These are phyloP conservation scores for Marisa cornuarietis DNA, from an alignment of 1,140 invertebrate genomes.

Conservation along the genomic window DNA sequence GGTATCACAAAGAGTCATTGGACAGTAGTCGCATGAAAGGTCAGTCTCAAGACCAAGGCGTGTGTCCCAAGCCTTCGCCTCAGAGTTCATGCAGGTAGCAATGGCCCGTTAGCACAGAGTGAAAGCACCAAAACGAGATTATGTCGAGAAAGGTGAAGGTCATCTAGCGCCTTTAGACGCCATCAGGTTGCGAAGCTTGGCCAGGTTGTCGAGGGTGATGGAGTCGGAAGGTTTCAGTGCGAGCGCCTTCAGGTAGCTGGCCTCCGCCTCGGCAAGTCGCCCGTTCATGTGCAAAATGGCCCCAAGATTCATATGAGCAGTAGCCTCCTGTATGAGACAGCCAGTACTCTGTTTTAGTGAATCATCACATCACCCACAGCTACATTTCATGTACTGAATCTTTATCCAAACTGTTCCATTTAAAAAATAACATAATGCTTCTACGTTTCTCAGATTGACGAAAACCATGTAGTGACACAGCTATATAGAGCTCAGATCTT, in stretches of 20 bases:
- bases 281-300: slow-evolving; percentile 92
- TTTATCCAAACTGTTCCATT: neutral
- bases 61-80: neutral
- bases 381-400: neutral
- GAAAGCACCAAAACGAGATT: neutral
- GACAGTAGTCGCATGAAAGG: neutral
- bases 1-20: neutral
- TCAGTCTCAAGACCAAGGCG: neutral
- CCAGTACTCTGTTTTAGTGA: too few relatives aligned
- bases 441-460: neutral
- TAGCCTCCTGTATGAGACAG: slow-evolving; percentile 75
- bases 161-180: neutral
- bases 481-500: too few relatives aligned
- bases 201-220: slow-evolving; percentile 87
- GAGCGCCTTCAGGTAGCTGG: slow-evolving; percentile 83
- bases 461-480: too few relatives aligned
- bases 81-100: neutral
- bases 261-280: slow-evolving; percentile 85
- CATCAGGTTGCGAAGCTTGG: slow-evolving; percentile 75
- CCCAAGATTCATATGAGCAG: slow-evolving; percentile 91
- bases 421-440: neutral
- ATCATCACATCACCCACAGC: too few relatives aligned
- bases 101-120: neutral
- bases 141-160: neutral
- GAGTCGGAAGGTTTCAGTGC: slow-evolving; percentile 84